Conservation (phyloP, 2,797 vertebrate genomes). For the Pseudotriccus pelzelni region DNA sequence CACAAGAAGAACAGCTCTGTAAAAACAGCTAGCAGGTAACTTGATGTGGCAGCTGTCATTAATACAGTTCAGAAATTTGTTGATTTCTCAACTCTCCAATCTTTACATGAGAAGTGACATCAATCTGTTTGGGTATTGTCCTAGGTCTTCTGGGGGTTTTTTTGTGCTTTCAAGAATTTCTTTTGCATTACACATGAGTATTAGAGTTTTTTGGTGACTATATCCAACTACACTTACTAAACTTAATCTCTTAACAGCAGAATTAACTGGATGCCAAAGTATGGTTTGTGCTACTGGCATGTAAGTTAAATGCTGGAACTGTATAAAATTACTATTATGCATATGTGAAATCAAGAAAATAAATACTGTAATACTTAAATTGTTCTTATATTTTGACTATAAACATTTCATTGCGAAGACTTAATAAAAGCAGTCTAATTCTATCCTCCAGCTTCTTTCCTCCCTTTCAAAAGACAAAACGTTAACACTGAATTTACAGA, state of each 20-base stretch:
- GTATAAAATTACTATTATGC: not conserved
- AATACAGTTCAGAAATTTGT: not conserved
- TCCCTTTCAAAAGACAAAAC: not conserved
- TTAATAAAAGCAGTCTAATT: not conserved
- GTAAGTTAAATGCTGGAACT: not conserved
- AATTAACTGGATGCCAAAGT: not conserved
- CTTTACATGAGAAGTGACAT: not conserved
- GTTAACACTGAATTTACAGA: not conserved
- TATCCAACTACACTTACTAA: not conserved
- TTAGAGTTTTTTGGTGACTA: not conserved
- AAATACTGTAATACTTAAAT: not conserved
- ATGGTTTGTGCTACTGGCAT: not conserved
- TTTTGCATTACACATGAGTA: not conserved
- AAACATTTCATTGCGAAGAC: not conserved
- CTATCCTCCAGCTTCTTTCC: not conserved
- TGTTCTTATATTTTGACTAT: not conserved
- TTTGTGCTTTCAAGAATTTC: not conserved
- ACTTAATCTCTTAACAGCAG: not conserved
- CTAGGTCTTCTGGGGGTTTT: accelerated
- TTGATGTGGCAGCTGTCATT: not conserved
- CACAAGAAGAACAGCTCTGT: constrained; percentile 86
- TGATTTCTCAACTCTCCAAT: not conserved
- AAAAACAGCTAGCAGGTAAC: constrained; percentile 95
- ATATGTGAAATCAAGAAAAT: not conserved
- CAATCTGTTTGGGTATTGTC: not conserved